Conservation (phyloP, 2,113 vertebrate species). For the Jacana jacana region DNA sequence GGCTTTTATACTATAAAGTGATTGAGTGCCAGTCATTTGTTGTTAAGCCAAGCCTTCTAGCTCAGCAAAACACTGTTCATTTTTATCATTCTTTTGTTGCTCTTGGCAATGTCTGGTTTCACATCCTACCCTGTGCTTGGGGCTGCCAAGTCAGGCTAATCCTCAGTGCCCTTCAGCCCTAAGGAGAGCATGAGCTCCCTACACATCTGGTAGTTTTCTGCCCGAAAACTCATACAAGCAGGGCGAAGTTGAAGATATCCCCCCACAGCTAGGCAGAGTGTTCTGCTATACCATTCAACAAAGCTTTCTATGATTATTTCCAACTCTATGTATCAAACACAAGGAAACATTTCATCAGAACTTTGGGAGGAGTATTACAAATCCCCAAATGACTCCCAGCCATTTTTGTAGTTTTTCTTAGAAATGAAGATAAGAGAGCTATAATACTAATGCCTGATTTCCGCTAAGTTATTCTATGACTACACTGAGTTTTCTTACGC, state of each 20-base stretch:
- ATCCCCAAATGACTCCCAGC: background rate
- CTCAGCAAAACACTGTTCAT: background rate
- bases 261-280: background rate
- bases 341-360: background rate
- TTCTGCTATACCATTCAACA: background rate
- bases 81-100: background rate
- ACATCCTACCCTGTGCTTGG: background rate
- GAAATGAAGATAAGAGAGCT: background rate
- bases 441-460: background rate
- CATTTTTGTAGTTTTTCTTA: background rate
- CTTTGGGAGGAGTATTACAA: background rate
- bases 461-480: background rate
- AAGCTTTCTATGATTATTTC: background rate
- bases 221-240: background rate
- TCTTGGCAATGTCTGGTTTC: background rate
- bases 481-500: background rate
- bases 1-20: background rate
- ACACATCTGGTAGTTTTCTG: background rate
- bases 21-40: background rate
- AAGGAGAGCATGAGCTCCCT: background rate
- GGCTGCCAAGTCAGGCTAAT: background rate
- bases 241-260: background rate
- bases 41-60: background rate
- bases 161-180: background rate
- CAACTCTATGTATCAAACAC: background rate